Evolutionary conservation across 2,888 invertebrate genomes (phyloP).

Genomic region (Agrochola macilenta): DNA sequence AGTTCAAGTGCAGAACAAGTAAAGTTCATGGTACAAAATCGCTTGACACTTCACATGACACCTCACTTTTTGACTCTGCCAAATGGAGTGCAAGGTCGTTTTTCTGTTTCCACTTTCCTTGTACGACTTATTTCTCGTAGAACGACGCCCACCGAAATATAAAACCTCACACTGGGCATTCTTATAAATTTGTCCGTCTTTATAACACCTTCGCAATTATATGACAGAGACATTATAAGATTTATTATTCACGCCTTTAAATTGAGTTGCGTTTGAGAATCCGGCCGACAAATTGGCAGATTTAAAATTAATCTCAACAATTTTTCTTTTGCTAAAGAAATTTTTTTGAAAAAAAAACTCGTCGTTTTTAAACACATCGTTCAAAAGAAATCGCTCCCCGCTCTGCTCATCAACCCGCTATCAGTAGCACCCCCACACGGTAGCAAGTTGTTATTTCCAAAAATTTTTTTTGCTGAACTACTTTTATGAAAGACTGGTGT

Average conservation of each 20-base stretch:
- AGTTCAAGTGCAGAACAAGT: neutral
- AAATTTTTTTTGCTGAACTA: too few relatives aligned
- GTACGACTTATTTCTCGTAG: neutral
- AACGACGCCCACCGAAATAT: neutral
- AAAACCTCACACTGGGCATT: too few relatives aligned
- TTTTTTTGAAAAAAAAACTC: too few relatives aligned
- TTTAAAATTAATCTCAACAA: too few relatives aligned
- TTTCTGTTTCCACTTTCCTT: neutral
- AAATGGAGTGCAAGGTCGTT: neutral
- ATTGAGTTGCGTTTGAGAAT: too few relatives aligned
- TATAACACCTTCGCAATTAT: too few relatives aligned
- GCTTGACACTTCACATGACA: neutral
- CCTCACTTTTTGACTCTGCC: neutral
- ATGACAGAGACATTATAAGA: too few relatives aligned
- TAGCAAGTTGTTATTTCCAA: conserved; percentile 73
- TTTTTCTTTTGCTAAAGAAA: too few relatives aligned
- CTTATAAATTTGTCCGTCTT: too few relatives aligned
- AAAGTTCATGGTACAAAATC: neutral
- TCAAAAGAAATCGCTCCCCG: neutral
- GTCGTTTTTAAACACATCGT: neutral
- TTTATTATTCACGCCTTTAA: too few relatives aligned
- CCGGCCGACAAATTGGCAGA: too few relatives aligned
- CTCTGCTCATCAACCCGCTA: conserved; percentile 11
- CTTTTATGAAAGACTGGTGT: too few relatives aligned
- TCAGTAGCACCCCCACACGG: conserved; percentile 7